Percentiles rank a stretch among this genome's conserved stretches.
phyloP scores from a whole-genome alignment of 2,113 vertebrate species.

The Glaucomys volans region DNA sequence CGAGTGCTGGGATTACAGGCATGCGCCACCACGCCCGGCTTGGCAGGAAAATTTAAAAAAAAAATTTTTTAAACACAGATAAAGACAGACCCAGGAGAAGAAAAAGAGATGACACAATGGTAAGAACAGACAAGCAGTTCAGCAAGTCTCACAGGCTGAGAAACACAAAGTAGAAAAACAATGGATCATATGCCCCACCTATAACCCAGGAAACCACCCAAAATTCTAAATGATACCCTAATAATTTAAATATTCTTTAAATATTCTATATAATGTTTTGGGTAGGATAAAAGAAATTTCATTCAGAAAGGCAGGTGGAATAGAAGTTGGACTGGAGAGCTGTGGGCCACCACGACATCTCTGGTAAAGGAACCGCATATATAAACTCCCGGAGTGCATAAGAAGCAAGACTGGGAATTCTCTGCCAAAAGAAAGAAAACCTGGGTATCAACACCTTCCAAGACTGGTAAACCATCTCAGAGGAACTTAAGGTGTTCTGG shows the following conservation, averaged over 20 bases:
- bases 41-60: not conserved
- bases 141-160: too few species aligned
- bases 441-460: not conserved
- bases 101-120: too few species aligned
- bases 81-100: not conserved
- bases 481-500: not conserved
- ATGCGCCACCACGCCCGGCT: too few species aligned
- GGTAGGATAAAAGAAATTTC: not conserved
- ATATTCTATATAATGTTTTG: not conserved
- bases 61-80: not conserved
- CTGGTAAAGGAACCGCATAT: not conserved
- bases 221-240: not conserved
- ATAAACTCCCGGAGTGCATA: not conserved
- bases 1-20: too few species aligned
- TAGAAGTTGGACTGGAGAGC: not conserved
- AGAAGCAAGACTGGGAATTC: not conserved
- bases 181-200: not conserved
- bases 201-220: not conserved
- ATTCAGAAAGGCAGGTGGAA: not conserved
- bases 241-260: not conserved
- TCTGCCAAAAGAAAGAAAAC: not conserved
- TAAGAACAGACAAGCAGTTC: not conserved
- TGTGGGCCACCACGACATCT: not conserved
- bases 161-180: not conserved
- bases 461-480: too few species aligned